Evolutionary conservation across 2,888 invertebrate genomes (phyloP), one percentile per base, ranked within the genome.

Genomic region (Tachystola acroxantha): DNA sequence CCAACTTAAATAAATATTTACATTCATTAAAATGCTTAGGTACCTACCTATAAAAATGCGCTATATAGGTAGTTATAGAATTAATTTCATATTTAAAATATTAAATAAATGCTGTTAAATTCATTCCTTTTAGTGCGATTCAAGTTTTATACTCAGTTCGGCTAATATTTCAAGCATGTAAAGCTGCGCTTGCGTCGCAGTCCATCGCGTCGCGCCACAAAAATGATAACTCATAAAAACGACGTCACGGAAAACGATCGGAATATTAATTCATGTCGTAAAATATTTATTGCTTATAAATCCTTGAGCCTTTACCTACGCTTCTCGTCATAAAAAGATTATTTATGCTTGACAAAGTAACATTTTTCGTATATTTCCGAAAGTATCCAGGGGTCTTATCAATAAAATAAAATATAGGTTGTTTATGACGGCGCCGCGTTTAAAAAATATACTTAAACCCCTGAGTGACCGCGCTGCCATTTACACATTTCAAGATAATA

Each of bases 191-290:
- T 57, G 67, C 66, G 64, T 45, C 50, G 56, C 58, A 53, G 53
- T 57, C 63, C 65, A 57, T 69, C 67, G 67, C 57, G 63, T 59
- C 73, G 74, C 77, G 71, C 77, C 78, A 84, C 85, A 80, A 77
- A 84, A 84, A 84, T 85, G 82, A 86, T 82, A 85, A 85, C 63
- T 86, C 85, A 84, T 86, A 86, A 86, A 86, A 84, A 82, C 69
- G 72, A 82, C 84, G 85, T 86, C 84, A 86, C 82, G 65, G 76
- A 82, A 79, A 84, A 84, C 85, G 86, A 81, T 82, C 81, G 69
- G 86, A 85, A 86, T 86, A 86, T 86, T 85, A 86, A 86, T 86
- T 84, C 78, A 71, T 75, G 82, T 85, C 86, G 86, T 86, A 82
- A 86, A 86, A 86, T 79, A 86, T 86, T 86, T 85, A 86, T 84